Evolutionary conservation across 2,797 vertebrate genomes (phyloP).

Genomic region (Anas bernieri): DNA sequence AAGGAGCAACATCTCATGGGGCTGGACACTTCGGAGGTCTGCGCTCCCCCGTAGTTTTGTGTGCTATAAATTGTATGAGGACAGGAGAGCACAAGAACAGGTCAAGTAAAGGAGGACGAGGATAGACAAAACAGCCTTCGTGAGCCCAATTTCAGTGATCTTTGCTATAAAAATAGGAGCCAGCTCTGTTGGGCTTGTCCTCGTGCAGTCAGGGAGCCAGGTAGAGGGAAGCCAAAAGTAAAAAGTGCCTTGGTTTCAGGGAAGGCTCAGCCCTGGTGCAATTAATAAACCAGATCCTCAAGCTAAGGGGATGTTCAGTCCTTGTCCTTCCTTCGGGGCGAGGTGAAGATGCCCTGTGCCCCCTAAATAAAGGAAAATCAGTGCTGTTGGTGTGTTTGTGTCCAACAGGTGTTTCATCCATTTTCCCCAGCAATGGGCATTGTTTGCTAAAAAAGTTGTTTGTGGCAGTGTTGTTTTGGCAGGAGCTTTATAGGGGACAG

Average conservation of each 20-base stretch:
- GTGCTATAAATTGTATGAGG: neutral
- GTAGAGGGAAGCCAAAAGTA: neutral
- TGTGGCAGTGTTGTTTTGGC: neutral
- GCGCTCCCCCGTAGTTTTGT: accelerated
- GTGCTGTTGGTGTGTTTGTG: accelerated
- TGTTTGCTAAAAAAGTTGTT: neutral
- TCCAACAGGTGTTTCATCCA: neutral
- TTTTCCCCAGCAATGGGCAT: neutral
- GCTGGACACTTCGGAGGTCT: accelerated
- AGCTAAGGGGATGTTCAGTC: accelerated
- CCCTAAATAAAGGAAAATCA: neutral
- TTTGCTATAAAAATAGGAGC: neutral
- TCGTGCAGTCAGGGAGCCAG: neutral
- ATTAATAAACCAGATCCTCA: neutral
- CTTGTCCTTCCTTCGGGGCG: accelerated
- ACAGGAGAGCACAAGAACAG: accelerated
- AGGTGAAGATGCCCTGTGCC: accelerated
- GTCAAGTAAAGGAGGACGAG: neutral
- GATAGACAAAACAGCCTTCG: neutral
- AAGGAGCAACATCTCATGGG: neutral
- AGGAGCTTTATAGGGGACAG: accelerated
- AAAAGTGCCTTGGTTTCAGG: neutral
- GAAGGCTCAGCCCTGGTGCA: neutral
- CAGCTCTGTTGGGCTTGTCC: neutral
- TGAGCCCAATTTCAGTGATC: neutral